phyloP scores from a whole-genome alignment of 2,797 vertebrate species.

The Carcharodon carcharias region DNA sequence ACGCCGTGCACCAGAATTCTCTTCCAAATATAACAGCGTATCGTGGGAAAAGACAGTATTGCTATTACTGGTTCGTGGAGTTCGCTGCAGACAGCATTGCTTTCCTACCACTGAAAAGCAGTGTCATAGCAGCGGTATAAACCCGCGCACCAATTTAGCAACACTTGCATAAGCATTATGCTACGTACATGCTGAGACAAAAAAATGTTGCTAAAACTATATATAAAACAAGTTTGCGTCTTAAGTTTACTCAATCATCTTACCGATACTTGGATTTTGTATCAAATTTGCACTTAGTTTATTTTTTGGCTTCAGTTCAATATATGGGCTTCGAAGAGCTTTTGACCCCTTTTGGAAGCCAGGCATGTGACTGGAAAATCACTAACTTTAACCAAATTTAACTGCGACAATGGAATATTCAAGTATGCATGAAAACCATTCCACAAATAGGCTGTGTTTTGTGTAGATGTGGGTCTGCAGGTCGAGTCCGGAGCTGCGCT shows the following conservation, averaged over 20 bases:
- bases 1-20: not conserved
- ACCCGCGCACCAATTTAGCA: not conserved
- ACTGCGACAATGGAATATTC: not conserved
- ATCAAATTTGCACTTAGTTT: not conserved
- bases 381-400: not conserved
- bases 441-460: not conserved
- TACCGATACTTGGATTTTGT: not conserved
- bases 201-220: not conserved
- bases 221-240: not conserved
- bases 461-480: not conserved
- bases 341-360: not conserved
- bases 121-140: not conserved
- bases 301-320: constrained; percentile 2
- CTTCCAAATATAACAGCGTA: constrained; percentile 24
- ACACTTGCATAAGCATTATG: constrained; percentile 10
- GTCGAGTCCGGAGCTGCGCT: not conserved
- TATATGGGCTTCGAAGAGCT: not conserved
- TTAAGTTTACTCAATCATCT: not conserved
- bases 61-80: not conserved
- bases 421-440: not conserved
- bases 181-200: no score
- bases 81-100: constrained; percentile 6
- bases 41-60: constrained; percentile 4
- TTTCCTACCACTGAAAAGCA: not conserved
- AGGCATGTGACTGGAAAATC: not conserved